A percentile compares a stretch with the other conserved stretches of the same genome.
Evolutionary conservation across 2,888 invertebrate genomes (phyloP).

Genomic region (Drosophila flavopinicola): DNA sequence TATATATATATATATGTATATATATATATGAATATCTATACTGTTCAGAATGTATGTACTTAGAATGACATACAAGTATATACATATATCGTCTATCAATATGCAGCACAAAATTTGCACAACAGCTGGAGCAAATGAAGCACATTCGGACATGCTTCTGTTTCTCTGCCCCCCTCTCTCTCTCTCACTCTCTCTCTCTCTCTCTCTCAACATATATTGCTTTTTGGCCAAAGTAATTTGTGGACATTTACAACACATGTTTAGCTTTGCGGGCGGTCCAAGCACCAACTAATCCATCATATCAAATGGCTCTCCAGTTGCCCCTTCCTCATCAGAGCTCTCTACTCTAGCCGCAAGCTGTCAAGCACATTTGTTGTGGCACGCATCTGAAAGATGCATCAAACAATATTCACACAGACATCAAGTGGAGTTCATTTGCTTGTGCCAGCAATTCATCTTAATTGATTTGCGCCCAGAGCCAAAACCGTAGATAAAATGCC

Average conservation of each 20-base stretch:
- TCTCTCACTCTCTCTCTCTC: background rate
- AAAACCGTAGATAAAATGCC: background rate
- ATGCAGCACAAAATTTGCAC: background rate
- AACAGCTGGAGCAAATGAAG: slow-evolving; percentile 52
- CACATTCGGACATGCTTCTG: slow-evolving; percentile 39
- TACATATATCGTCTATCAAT: background rate
- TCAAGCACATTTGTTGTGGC: slow-evolving; percentile 44
- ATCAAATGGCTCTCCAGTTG: too few species aligned
- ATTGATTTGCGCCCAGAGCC: slow-evolving; percentile 54
- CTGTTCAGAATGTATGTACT: too few species aligned
- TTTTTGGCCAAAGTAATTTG: slow-evolving; percentile 37
- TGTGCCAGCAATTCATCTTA: slow-evolving; percentile 47
- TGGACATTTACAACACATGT: slow-evolving; percentile 51
- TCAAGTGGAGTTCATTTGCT: slow-evolving; percentile 29
- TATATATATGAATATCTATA: too few species aligned
- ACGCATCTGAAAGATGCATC: slow-evolving; percentile 48
- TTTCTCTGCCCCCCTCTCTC: background rate
- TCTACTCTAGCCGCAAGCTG: slow-evolving; percentile 43
- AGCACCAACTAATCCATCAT: slow-evolving; percentile 50
- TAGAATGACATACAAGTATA: background rate
- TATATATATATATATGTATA: too few species aligned
- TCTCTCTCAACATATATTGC: background rate
- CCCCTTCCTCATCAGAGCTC: background rate
- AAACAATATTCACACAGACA: slow-evolving; percentile 46
- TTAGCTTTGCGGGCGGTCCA: slow-evolving; percentile 34